Percentiles rank a stretch among this genome's conserved stretches.
Conservation (phyloP, 2,888 invertebrate species). For the Lampropteryx suffumata region DNA sequence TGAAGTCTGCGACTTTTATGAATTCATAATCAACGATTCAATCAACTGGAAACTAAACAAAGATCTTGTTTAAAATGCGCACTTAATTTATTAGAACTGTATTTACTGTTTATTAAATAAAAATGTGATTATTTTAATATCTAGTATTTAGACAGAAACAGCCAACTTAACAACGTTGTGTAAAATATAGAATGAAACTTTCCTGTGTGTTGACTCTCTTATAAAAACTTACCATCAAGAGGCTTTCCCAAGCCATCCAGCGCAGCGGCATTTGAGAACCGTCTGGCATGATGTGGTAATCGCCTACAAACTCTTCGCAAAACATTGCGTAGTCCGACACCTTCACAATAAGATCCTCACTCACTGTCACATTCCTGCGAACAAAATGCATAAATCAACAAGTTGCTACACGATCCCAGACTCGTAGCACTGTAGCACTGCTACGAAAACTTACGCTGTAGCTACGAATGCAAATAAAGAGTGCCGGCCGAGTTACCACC, state of each 20-base stretch:
- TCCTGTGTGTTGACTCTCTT: too few relatives aligned
- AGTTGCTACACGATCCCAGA: background rate
- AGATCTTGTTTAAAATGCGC: slow-evolving; percentile 8
- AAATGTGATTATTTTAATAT: too few relatives aligned
- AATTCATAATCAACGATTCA: slow-evolving; percentile 26
- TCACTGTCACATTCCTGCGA: slow-evolving; percentile 92
- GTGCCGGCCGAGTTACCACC: background rate
- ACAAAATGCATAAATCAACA: slow-evolving; percentile 7
- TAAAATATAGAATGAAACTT: too few relatives aligned
- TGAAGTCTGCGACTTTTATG: slow-evolving; percentile 14
- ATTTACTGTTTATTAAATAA: slow-evolving; percentile 2
- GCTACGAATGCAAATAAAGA: background rate
- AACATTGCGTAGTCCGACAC: slow-evolving; percentile 94
- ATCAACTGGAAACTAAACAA: slow-evolving; percentile 22
- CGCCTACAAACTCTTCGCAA: slow-evolving; percentile 88
- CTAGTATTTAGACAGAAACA: too few relatives aligned
- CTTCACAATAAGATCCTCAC: slow-evolving; percentile 90
- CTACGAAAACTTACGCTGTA: too few relatives aligned
- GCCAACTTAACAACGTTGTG: too few relatives aligned
- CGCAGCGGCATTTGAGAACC: slow-evolving; percentile 92
- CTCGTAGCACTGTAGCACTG: slow-evolving; percentile 2
- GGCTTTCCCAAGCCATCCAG: slow-evolving; percentile 97
- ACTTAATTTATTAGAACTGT: slow-evolving; percentile 8
- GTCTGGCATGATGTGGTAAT: slow-evolving; percentile 93
- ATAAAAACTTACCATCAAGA: slow-evolving; percentile 86